Evolutionary conservation across 2,797 vertebrate genomes (phyloP), one percentile per base, ranked within the genome.

Genomic region (Danio albolineatus): DNA sequence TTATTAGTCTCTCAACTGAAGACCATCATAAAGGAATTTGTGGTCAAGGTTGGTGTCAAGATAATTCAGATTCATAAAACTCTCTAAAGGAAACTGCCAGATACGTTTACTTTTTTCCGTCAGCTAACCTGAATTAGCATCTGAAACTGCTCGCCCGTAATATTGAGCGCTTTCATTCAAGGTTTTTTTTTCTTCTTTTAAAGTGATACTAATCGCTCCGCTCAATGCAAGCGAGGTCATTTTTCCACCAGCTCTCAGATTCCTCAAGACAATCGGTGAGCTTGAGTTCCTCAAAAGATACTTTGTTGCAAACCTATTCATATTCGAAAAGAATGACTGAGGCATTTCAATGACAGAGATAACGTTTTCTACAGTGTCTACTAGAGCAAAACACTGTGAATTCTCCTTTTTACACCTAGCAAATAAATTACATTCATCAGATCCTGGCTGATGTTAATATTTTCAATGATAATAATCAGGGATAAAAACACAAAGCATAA

Each of bases 151-250:
- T 53, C 17, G 39, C 17, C 10, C 75, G n/a, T 39, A 49, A 16
- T 13, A 51, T 43, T 71, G 36, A 51, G 49, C 43, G 16, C n/a
- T 49, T 21, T 70, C 44, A 71, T 71, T 78, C 66, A 78, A 61
- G 73, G 44, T 51, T 75, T 62, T 13, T 46, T 7, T 12, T 28
- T 28, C n/a, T 28, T 28, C 28, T 28, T 46, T 46, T 46, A 46
- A n/a, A 49, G 6, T 51, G 17, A 61, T 66, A 43, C 28, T 7
- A 46, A 77, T 21, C 7, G 6, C 53, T 77, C 64, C 38, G 12
- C 41, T 66, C n/a, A 38, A 77, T 39, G 53, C 19, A n/a, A 46
- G 17, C 43, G 48, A 59, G 53, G 75, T 48, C 64, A 13, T 49
- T 19, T 19, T 60, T 49, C 7, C 1, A 53, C 3, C 21, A 60